Evolutionary conservation across 2,888 invertebrate genomes (phyloP), one percentile per base, ranked within the genome.

Genomic region (Hirtodrosophila confusa): DNA sequence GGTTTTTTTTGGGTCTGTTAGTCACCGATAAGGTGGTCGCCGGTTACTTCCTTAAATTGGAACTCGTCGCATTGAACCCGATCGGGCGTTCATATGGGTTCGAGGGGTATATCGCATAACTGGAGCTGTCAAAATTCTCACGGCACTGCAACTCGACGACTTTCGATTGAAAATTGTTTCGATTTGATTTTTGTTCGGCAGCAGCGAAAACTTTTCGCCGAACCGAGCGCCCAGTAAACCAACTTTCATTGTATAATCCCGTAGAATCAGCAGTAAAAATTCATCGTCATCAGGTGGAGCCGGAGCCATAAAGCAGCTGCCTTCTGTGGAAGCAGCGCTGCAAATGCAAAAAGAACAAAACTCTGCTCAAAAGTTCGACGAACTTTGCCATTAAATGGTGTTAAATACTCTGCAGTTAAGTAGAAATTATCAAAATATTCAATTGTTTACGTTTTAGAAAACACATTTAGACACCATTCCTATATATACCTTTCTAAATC

Each of bases 41-140:
- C 37, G 33, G 37, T 67, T 71, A 84, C 87, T 84, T 86, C 84
- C 84, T 84, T 63, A 85, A 84, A 86, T 70, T 75, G 50, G 71
- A 84, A 78, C 78, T 75, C 78, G 51, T 68, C 62, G 54, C 70
- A 78, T 63, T 78, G 79, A 82, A 86, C 83, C 51, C 83, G 75
- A 78, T 47, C 17, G 12, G 35, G 33, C 24, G 3, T 36, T 4
- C 11, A 8, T 27, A 1, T 40, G 6, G 4, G 6, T 4, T n/a
- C 11, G 23, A 39, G 7, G n/a, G 3, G 4, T 12, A 37, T 70
- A 74, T 75, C 77, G 66, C 55, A 65, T 79, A 73, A 74, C 72
- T 75, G 44, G 63, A 45, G 45, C 54, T 76, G 47, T 24, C 39
- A 63, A 58, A 67, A 73, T 76, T 82, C 82, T 80, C 82, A 82